Percentiles rank a stretch among this genome's conserved stretches.
Evolutionary conservation across 1,140 invertebrate genomes (phyloP).

Genomic region (Teleogryllus occipitalis): DNA sequence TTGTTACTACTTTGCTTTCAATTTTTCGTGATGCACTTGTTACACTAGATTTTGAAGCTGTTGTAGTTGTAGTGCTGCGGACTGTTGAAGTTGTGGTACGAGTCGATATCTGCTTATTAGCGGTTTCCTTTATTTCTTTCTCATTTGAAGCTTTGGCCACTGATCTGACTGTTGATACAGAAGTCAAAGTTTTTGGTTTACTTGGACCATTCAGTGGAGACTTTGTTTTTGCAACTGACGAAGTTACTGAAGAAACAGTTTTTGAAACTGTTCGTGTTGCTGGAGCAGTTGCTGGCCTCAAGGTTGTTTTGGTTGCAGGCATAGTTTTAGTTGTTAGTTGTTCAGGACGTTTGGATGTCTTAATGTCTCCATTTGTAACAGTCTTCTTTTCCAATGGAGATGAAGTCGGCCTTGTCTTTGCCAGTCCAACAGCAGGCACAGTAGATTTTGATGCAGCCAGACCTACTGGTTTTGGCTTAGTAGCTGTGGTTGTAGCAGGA

Average conservation of each 20-base stretch:
- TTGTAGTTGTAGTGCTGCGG: slow-evolving; percentile 26
- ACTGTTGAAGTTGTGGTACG: slow-evolving; percentile 30
- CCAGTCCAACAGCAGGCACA: slow-evolving; percentile 13
- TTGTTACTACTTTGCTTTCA: not conserved
- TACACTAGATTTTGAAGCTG: slow-evolving; percentile 17
- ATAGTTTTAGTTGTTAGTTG: slow-evolving; percentile 13
- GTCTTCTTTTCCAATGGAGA: slow-evolving; percentile 25
- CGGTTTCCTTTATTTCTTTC: slow-evolving; percentile 49
- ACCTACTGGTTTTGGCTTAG: slow-evolving; percentile 10
- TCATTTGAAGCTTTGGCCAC: slow-evolving; percentile 29
- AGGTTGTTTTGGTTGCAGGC: slow-evolving; percentile 10
- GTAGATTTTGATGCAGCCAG: slow-evolving; percentile 8
- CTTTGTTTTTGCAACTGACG: slow-evolving; percentile 31
- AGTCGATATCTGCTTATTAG: slow-evolving; percentile 48
- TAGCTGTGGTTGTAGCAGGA: slow-evolving; percentile 15
- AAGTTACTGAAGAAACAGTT: slow-evolving; percentile 20
- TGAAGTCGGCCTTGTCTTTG: not conserved
- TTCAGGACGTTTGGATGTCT: not conserved
- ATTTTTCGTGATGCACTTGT: not conserved
- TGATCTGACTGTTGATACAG: slow-evolving; percentile 19
- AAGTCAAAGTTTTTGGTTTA: not conserved
- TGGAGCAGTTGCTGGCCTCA: slow-evolving; percentile 14
- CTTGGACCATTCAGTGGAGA: slow-evolving; percentile 24
- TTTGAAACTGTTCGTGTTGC: slow-evolving; percentile 19
- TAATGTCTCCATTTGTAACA: slow-evolving; percentile 17